Evolutionary conservation across 37 sponge, comb jelly and placozoan genomes (phyloP), one percentile per base, ranked within the genome.

Genomic region (Amphimedon queenslandica): DNA sequence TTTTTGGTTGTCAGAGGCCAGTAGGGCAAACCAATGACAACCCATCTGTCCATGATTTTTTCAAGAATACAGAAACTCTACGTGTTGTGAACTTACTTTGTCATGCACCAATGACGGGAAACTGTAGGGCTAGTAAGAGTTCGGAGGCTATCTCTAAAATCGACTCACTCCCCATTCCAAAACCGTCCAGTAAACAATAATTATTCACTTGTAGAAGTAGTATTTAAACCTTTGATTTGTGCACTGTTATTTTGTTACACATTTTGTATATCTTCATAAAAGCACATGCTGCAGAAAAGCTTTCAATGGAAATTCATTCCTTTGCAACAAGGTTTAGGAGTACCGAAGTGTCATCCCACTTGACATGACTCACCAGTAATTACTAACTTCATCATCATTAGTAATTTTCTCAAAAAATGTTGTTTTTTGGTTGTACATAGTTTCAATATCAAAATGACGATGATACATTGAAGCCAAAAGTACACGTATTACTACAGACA

Each of bases 211-310:
- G n/a, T n/a, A n/a, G 51, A 47, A 13, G 60, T 33, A 34, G 37
- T 32, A 71, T 38, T 67, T 74, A 42, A 13, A 35, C 68, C 34
- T 82, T 82, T 40, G 82, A 56, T 67, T 58, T 73, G 55, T 82
- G 82, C 4, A 56, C 30, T 31, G 40, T 24, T 73, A 55, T 82
- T 58, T 81, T 73, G 3, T 39, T 65, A 10, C 41, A 1, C 38
- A 74, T 67, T 25, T 82, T 82, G 38, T 58, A 82, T 36, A 55
- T 18, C 32, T 82, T 75, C 70, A 82, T 82, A 25, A 43, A 82
- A 18, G 70, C 55, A 35, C 37, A 68, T n/a, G 69, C 57, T 23
- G 57, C 65, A 18, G 82, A 82, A 57, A 74, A 74, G 11, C 75
- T 75, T 66, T 75, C 25, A 8, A 82, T 67, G 2, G 75, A 74